A percentile compares a stretch with the other conserved stretches of the same genome.
Conservation (phyloP, 2,797 vertebrate genomes). For the Chelidonichthys spinosus region DNA sequence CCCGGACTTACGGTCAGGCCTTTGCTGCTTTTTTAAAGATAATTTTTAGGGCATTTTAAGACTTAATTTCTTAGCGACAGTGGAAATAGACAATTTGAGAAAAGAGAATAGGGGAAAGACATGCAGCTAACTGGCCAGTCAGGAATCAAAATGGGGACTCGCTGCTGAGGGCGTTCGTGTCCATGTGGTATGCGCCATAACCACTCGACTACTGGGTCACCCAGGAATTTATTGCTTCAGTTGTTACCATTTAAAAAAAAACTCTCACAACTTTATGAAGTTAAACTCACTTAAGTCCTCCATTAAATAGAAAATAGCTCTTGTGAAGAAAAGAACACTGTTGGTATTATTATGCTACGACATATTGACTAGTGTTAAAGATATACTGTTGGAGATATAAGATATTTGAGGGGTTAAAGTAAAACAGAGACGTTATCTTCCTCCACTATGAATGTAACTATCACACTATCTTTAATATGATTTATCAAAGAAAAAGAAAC, state of each 20-base stretch:
- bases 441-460: conserved; percentile 6
- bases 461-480: not conserved
- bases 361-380: not conserved
- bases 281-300: not conserved
- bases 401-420: not conserved
- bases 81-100: too few species aligned
- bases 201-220: too few species aligned
- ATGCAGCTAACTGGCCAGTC: too few species aligned
- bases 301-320: not conserved
- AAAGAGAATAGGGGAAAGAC: too few species aligned
- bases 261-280: not conserved
- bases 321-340: not conserved
- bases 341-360: not conserved
- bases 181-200: too few species aligned
- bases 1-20: not conserved
- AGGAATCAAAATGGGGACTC: too few species aligned
- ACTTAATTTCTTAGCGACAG: too few species aligned
- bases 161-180: too few species aligned
- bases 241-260: not conserved
- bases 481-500: conserved; percentile 23
- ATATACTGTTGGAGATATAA: too few species aligned
- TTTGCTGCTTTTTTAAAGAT: not conserved
- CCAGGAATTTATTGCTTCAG: not conserved
- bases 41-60: too few species aligned
- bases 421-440: not conserved